Evolutionary conservation across 2,113 vertebrate genomes (phyloP), one percentile per base, ranked within the genome.

Genomic region (Paramisgurnus dabryanus): DNA sequence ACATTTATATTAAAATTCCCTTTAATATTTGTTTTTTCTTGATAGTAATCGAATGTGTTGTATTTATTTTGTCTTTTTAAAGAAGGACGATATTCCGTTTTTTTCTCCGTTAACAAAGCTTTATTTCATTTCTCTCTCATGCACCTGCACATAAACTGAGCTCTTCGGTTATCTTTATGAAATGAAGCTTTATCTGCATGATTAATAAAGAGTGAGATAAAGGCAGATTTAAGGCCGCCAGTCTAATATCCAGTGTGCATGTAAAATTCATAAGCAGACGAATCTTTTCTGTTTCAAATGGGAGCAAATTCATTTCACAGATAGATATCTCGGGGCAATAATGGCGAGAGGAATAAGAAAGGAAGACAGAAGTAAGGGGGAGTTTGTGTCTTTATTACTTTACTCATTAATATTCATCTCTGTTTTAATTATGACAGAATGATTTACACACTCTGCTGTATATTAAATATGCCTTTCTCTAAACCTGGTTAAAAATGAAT

Each of bases 191-290:
- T 67, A 76, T 80, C 41, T 80, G 45, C 79, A 55, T 78, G 77
- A 75, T 80, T 84, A 80, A 87, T 82, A 87, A 82, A 80, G 79
- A 34, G 55, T 22, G 41, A 68, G 80, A 83, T 86, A 71, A 76
- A 79, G 63, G 45, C 8, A 5, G 49, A 79, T 79, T 84, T 83
- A 68, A 55, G 41, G 18, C 18, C 47, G 49, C 39, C 41, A 66
- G 67, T 55, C 40, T 74, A 70, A 85, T 82, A 49, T 77, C 68
- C 55, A 61, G 45, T 60, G 63, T 40, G 67, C 67, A 82, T 87
- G 83, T 69, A 74, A 80, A 84, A 84, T 82, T 84, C 80, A 78
- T 81, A 68, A 80, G 78, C 17, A 57, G 53, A 18, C 18, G 73
- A 27, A 39, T 72, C 75, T 81, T 80, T 76, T 80, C 72, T 82